Evolutionary conservation across 2,888 invertebrate genomes (phyloP).

Genomic region (Sphaerophoria rueppellii): DNA sequence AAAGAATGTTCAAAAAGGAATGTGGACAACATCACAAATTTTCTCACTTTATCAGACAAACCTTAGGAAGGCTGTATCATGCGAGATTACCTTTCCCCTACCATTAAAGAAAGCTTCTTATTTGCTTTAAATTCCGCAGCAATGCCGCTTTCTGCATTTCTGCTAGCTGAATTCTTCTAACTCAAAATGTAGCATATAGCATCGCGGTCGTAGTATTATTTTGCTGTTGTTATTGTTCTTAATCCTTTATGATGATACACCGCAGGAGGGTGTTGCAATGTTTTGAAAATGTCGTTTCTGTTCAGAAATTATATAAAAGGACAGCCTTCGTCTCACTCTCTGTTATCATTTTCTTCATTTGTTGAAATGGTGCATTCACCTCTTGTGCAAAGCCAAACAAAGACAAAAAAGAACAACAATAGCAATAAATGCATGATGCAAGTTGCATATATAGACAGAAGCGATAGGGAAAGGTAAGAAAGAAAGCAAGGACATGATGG

Average conservation of each 20-base stretch:
- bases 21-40: not conserved
- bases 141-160: constrained; percentile 14
- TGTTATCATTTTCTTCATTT: constrained; percentile 13
- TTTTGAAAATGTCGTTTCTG: constrained; percentile 40
- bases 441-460: constrained; percentile 15
- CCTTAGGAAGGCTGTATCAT: constrained; percentile 4
- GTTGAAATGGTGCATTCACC: constrained; percentile 63
- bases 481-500: constrained; percentile 57
- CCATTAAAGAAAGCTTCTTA: constrained; percentile 35
- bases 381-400: constrained; percentile 25
- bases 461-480: constrained; percentile 27
- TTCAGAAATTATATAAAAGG: constrained; percentile 62
- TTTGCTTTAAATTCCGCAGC: not conserved
- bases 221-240: constrained; percentile 10
- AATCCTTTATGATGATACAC: constrained; percentile 38
- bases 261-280: constrained; percentile 51
- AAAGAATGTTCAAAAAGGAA: constrained; percentile 70
- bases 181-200: constrained; percentile 70
- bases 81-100: not conserved
- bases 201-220: constrained; percentile 28
- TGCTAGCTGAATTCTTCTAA: constrained; percentile 70
- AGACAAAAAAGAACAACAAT: constrained; percentile 63
- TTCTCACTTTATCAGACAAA: constrained; percentile 19
- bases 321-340: constrained; percentile 43
- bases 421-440: constrained; percentile 70